Percentiles rank a stretch among this genome's conserved stretches.
Evolutionary conservation across 2,797 vertebrate species (phyloP).

Genomic region (Morelia viridis): DNA sequence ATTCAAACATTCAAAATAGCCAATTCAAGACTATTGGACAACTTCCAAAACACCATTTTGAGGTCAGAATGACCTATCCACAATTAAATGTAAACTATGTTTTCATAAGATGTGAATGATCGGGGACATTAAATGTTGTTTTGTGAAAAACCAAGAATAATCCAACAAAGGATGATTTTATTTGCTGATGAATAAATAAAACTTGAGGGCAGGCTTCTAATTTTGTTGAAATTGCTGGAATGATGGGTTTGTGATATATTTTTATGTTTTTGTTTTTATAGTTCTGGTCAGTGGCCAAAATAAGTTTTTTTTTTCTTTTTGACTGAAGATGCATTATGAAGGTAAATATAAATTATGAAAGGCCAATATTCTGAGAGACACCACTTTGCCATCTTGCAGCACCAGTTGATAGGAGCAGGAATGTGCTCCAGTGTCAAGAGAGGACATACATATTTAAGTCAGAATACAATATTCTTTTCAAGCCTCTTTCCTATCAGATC

Average conservation of each 20-base stretch:
- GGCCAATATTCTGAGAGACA: not conserved
- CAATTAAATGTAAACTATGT: too few relatives aligned
- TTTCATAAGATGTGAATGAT: too few relatives aligned
- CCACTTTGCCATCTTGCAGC: not conserved
- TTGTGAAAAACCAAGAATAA: too few relatives aligned
- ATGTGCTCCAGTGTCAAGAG: not conserved
- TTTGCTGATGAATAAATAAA: too few relatives aligned
- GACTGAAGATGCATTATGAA: not conserved
- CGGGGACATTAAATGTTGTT: too few relatives aligned
- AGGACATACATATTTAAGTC: not conserved
- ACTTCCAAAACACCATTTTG: too few relatives aligned
- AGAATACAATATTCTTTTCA: not conserved
- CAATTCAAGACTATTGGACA: too few relatives aligned
- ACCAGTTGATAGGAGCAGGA: not conserved
- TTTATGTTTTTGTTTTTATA: not conserved
- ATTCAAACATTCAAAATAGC: too few relatives aligned
- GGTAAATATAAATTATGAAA: not conserved
- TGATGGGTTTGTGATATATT: not conserved
- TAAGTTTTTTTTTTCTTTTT: not conserved
- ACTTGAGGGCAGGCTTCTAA: too few relatives aligned
- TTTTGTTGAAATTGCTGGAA: not conserved
- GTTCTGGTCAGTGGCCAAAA: not conserved
- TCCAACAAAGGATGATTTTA: too few relatives aligned
- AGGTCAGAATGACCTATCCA: too few relatives aligned
- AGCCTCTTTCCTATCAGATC: not conserved